Evolutionary conservation across 2,888 invertebrate genomes (phyloP), one percentile per base, ranked within the genome.

Genomic region (Fabriciana adippe): DNA sequence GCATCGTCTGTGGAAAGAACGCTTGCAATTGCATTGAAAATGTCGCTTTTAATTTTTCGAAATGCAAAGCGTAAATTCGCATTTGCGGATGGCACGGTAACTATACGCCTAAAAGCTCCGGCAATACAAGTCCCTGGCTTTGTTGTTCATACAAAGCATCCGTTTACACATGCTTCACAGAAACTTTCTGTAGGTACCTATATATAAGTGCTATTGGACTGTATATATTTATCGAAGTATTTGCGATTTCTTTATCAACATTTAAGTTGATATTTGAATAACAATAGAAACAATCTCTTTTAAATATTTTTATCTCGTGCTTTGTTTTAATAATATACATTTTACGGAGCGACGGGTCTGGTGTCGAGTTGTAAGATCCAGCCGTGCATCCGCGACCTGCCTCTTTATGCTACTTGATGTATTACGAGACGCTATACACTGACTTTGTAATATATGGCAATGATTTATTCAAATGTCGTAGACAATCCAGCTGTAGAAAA

Each of bases 31-130:
- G 87, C 90, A 89, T 89, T 88, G 84, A 86, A 88, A 91, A 88
- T 85, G 90, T 87, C 85, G 88, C 88, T 90, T 91, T 90, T 89
- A 89, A 89, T 90, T 90, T 90, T 89, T 88, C 87, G 82, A 88
- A 90, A 89, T 87, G 86, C 88, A 88, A 89, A 91, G 88, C 85
- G 85, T 86, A 89, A 89, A 88, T 90, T 89, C 83, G 81, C 85
- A 85, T 90, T 89, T 89, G 90, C 79, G 85, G 85, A 75, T 80
- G 84, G 84, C 79, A 86, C 84, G 85, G 86, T 86, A 88, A 86
- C 88, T 86, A 83, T 86, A 81, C 81, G 87, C 87, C 89, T 90
- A 90, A 91, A 91, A 91, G 90, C 91, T 79, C 81, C 80, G 79
- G 79, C 81, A 81, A 82, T 80, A 81, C 81, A 84, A 86, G 85